phyloP scores from a whole-genome alignment of 2,113 vertebrate genomes.

The Gambusia affinis region DNA sequence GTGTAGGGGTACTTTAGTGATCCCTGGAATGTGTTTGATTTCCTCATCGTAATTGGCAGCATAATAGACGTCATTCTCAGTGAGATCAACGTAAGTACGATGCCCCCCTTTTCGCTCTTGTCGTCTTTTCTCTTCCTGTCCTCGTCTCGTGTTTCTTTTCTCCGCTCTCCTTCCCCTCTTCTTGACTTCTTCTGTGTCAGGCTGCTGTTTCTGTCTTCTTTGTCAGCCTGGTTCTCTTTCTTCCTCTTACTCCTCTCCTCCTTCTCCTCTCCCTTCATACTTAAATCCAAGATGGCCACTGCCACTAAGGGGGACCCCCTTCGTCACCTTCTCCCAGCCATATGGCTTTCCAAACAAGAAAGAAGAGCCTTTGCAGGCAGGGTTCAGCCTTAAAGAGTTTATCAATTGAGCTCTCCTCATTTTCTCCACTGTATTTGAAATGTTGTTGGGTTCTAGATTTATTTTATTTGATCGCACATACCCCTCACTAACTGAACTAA shows the following conservation, averaged over 20 bases:
- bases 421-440: constrained; percentile 35
- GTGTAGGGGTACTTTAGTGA: constrained; percentile 99
- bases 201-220: constrained; percentile 48
- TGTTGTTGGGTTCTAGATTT: constrained; percentile 43
- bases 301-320: constrained; percentile 40
- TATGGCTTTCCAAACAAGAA: constrained; percentile 35
- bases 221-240: constrained; percentile 17
- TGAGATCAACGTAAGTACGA: constrained; percentile 99
- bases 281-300: constrained; percentile 71
- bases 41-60: constrained; percentile 99
- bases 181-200: constrained; percentile 19
- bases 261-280: constrained; percentile 38
- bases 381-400: constrained; percentile 51
- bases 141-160: constrained; percentile 68
- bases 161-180: constrained; percentile 49
- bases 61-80: constrained; percentile 99
- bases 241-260: constrained; percentile 19
- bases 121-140: constrained; percentile 68
- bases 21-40: constrained; percentile 99
- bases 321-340: constrained; percentile 1
- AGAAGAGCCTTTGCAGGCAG: constrained; percentile 47
- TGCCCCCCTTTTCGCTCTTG: constrained; percentile 81
- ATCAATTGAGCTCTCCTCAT: constrained; percentile 28
- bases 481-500: constrained; percentile 74
- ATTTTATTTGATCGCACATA: constrained; percentile 50